Evolutionary conservation across 2,888 invertebrate species (phyloP), one percentile per base, ranked within the genome.

Genomic region (Aethes cnicana): DNA sequence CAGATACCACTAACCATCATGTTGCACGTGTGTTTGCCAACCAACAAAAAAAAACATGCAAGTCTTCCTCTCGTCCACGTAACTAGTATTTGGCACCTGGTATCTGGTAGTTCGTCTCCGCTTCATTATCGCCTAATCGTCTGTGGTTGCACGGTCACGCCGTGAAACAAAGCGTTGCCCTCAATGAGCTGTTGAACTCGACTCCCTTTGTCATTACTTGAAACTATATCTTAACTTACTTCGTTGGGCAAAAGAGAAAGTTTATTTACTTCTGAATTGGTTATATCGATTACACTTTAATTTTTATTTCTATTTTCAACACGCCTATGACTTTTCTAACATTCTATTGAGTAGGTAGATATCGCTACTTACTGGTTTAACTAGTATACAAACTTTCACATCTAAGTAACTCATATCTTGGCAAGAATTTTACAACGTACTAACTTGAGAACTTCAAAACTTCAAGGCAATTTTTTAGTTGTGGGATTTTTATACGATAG

Each of bases 111-210:
- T 47, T 36, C 30, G 53, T 49, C 53, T 54, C 39, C 57, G 60
- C 54, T 60, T 59, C 59, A 61, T 62, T 63, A 65, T 49, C 53
- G 48, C 4, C 50, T 55, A 56, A 63, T 59, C 57, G 58, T 56
- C 55, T 30, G 46, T 16, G 23, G 39, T 55, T 52, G 35, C 47
- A 60, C 58, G 57, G 65, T 61, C 64, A 62, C 63, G 59, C n/a
- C n/a, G 53, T 62, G 57, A 60, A 63, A 64, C 68, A 59, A 66
- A 67, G 62, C 54, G 57, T 55, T 72, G 73, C 69, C 77, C 76
- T 62, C 66, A 66, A 68, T 71, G 63, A 58, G 56, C 60, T 58
- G 28, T 53, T 53, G 47, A 58, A 53, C 47, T 47, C 49, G 36
- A 49, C 39, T 49, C 43, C 33, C 21, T 46, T 23, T 32, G 36